Evolutionary conservation across 2,888 invertebrate genomes (phyloP).

Genomic region (Lasioglossum pauxillum): DNA sequence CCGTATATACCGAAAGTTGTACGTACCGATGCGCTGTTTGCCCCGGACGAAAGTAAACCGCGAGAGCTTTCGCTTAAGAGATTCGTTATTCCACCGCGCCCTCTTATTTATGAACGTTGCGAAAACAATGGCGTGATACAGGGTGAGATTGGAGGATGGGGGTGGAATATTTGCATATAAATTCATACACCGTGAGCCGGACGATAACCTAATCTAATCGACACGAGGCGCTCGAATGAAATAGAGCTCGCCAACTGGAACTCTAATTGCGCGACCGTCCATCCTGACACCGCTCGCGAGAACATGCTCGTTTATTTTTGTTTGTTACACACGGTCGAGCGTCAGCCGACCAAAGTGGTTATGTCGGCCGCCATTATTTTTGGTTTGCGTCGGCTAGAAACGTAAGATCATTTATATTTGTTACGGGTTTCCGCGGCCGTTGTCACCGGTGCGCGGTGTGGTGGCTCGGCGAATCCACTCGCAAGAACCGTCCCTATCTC

Average conservation of each 20-base stretch:
- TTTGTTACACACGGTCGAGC: slow-evolving; percentile 14
- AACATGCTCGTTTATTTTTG: slow-evolving; percentile 31
- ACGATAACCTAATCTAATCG: slow-evolving; percentile 38
- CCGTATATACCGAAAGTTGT: slow-evolving; percentile 53
- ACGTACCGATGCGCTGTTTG: slow-evolving; percentile 47
- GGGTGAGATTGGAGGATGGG: neutral
- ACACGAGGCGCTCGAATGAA: neutral
- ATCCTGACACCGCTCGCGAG: neutral
- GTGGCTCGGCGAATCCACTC: slow-evolving; percentile 12
- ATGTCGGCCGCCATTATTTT: slow-evolving; percentile 54
- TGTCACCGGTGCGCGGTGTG: slow-evolving; percentile 21
- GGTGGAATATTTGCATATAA: slow-evolving; percentile 49
- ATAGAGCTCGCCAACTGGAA: neutral
- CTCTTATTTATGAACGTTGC: slow-evolving; percentile 49
- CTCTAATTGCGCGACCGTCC: slow-evolving; percentile 21
- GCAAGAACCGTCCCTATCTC: slow-evolving; percentile 35
- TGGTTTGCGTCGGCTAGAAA: slow-evolving; percentile 47
- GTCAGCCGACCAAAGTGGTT: slow-evolving; percentile 32
- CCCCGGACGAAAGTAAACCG: slow-evolving; percentile 47
- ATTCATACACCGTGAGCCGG: slow-evolving; percentile 10
- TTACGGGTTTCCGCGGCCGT: slow-evolving; percentile 45
- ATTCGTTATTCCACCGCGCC: slow-evolving; percentile 39
- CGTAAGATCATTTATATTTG: slow-evolving; percentile 65
- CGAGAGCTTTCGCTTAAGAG: slow-evolving; percentile 35
- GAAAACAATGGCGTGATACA: slow-evolving; percentile 44